A percentile compares a stretch with the other conserved stretches of the same genome.
Evolutionary conservation across 2,888 invertebrate genomes (phyloP).

Genomic region (Zele albiditarsus): DNA sequence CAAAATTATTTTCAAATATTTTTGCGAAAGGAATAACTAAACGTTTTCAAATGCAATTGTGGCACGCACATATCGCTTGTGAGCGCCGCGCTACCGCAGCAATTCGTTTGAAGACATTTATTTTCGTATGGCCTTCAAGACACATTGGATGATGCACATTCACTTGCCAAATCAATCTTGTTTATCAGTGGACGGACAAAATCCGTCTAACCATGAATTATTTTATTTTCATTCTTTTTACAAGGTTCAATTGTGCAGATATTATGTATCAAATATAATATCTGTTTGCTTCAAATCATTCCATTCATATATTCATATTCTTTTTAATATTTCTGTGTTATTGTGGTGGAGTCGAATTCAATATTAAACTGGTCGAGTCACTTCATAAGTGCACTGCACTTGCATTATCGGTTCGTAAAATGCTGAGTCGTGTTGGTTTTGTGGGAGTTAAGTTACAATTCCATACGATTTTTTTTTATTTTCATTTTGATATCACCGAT

Average conservation of each 20-base stretch:
- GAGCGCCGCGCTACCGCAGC: not conserved
- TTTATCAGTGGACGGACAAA: conserved; percentile 52
- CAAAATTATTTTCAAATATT: not conserved
- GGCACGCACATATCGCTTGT: not conserved
- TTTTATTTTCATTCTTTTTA: conserved; percentile 17
- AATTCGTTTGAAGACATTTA: conserved; percentile 36
- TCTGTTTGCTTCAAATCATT: not conserved
- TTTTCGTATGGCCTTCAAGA: conserved; percentile 48
- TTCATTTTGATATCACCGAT: no score
- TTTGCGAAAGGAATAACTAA: not conserved
- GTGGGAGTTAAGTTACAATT: no score
- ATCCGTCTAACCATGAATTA: conserved; percentile 2
- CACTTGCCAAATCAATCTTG: conserved; percentile 62
- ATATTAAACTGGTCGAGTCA: no score
- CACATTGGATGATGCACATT: conserved; percentile 54
- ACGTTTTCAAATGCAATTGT: not conserved
- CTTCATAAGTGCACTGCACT: no score
- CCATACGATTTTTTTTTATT: no score
- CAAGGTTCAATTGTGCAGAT: not conserved
- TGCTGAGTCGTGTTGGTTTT: no score
- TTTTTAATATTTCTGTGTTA: not conserved
- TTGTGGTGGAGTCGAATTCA: not conserved
- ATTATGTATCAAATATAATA: not conserved
- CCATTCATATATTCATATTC: not conserved
- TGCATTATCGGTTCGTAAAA: no score